Conservation (phyloP, 2,797 vertebrate genomes). For the Nannoperca obscura region DNA sequence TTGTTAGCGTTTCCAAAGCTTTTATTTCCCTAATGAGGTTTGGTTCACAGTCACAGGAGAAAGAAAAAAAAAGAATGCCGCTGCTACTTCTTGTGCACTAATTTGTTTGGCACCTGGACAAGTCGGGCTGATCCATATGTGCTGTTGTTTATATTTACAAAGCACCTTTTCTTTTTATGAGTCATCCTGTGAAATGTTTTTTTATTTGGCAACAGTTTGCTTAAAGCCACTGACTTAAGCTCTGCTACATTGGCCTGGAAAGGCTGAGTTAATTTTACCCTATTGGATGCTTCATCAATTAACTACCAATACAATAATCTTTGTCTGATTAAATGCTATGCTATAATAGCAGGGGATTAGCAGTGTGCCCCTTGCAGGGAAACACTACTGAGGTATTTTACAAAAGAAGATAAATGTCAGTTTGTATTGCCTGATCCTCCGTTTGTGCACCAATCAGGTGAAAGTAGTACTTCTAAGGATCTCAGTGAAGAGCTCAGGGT, state of each 20-base stretch:
- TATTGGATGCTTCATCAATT: conserved; percentile 80
- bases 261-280: conserved; percentile 72
- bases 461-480: conserved; percentile 53
- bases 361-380: conserved; percentile 45
- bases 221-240: conserved; percentile 57
- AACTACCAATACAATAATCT: conserved; percentile 77
- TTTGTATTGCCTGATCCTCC: conserved; percentile 65
- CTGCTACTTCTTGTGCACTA: conserved; percentile 65
- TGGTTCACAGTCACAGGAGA: conserved; percentile 61
- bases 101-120: conserved; percentile 76
- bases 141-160: conserved; percentile 75
- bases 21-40: conserved; percentile 68
- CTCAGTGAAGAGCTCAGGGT: conserved; percentile 48
- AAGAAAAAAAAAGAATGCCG: conserved; percentile 30
- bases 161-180: conserved; percentile 68
- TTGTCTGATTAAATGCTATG: conserved; percentile 74
- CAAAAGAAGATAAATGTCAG: conserved; percentile 77
- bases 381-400: conserved; percentile 68
- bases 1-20: conserved; percentile 63
- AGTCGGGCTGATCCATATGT: conserved; percentile 62
- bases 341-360: conserved; percentile 68
- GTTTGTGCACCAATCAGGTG: conserved; percentile 66
- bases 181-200: conserved; percentile 29
- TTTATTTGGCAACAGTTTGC: conserved; percentile 45
- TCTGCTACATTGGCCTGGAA: conserved; percentile 68